Evolutionary conservation across 2,888 invertebrate genomes (phyloP), one percentile per base, ranked within the genome.

Genomic region (Aspidiotus destructor): DNA sequence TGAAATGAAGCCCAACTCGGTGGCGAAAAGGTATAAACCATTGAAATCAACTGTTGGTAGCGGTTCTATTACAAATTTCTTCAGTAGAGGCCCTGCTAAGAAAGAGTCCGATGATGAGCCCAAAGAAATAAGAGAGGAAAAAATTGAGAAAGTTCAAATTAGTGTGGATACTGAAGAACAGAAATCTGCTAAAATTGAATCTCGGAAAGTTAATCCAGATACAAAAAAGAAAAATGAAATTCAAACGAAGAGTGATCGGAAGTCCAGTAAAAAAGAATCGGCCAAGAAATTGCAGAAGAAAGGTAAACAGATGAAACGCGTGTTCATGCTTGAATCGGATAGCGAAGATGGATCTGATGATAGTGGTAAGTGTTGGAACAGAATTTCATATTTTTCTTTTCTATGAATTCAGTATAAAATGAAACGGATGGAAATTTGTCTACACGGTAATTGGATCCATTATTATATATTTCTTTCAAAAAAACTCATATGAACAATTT

Each of bases 301-400:
- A 48, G 6, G n/a, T 11, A 48, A 48, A 48, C 48, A 6, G 28
- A 28, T 28, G 28, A 28, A 28, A 28, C 28, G 28, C 5, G 28
- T 28, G 28, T 28, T 28, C 28, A 28, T 28, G 28, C 28, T 28
- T 28, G 28, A 28, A 11, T 48, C 48, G n/a, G 48, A 48, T 48
- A 48, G 48, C n/a, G 48, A 48, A 48, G 48, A 48, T n/a, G 48
- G n/a, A 48, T 48, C 48, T 48, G 6, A 48, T 48, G n/a, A 48
- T 13, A 48, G 48, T n/a, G 48, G 48, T 48, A 6, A 13, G 48
- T 28, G 28, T 28, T 5, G 28, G 5, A 28, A 28, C 28, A 28
- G 28, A 28, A 3, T 28, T 28, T 28, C 28, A 28, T 28, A 28
- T 28, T 28, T 28, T 28, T 28, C 28, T 5, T 28, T 5, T 5